Base-by-base conservation (phyloP, 2,797 vertebrate genomes). In the Lycodopsis pacificus region DNA sequence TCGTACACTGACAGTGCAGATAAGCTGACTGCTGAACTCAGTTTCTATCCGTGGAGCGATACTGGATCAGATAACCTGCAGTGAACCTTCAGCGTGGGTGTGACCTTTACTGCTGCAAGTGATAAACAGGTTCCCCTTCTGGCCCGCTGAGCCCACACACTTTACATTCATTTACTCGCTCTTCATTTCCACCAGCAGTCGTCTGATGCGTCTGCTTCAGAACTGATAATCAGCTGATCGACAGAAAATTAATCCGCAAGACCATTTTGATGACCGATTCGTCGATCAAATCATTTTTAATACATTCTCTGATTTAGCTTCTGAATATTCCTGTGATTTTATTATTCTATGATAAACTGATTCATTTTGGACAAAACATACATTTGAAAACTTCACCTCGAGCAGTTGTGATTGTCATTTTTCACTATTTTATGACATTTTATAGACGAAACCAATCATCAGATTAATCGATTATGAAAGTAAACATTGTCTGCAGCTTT, bases 81-180 rank as follows among this genome's bases (percentile, higher is more conserved):
- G 30, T 63, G 38, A 69, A 71, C 40, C 22, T 57, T 73, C 7
- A 40, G 20, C 51, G 22, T 63, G 67, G 77, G 85, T 38, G 83
- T 80, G 57, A 15, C 66, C 48, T 8, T 2, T 1, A 19, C 42
- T 61, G 17, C 49, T 65, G 19, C 34, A 20, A 58, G 15, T 25
- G 9, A 27, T 5, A 46, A 71, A 71, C 62, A 71, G 36, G 40
- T 64, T 76, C 54, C 44, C 38, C 53, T 30, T 42, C 22, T 44
- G 34, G 65, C 5, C 36, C 32, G 57, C 14, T 48, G 46, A 73
- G 4, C 11, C 1, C 13, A 12, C 34, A 32, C 22, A 73, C 48
- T 40, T 40, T 5, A 20, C 10, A 25, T 46, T 4, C 10, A 58
- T 25, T 54, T 27, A 27, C 30, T 56, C 25, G 15, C 53, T 30